A percentile compares a stretch with the other conserved stretches of the same genome.
These are phyloP conservation scores for Eledona agricola DNA, from an alignment of 2,888 invertebrate species.

Conservation along the genomic window DNA sequence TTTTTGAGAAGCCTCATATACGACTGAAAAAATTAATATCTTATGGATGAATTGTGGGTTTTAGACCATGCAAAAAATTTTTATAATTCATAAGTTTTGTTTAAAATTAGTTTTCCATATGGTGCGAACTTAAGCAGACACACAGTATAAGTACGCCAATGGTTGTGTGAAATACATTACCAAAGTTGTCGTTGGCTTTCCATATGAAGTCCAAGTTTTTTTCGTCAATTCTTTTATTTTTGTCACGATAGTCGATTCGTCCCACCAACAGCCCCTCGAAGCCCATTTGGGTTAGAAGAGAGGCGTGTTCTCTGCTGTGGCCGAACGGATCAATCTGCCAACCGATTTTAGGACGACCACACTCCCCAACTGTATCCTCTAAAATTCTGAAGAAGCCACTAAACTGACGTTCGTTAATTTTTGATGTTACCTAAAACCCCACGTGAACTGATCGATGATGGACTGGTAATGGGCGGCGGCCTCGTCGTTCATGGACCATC, in stretches of 20 bases:
- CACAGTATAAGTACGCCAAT: too few relatives aligned
- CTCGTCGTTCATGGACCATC: slow-evolving; percentile 71
- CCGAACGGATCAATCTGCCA: slow-evolving; percentile 88
- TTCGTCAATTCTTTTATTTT: slow-evolving; percentile 64
- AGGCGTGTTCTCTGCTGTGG: slow-evolving; percentile 84
- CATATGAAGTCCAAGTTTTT: slow-evolving; percentile 82
- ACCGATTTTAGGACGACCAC: slow-evolving; percentile 74
- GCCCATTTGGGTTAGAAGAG: slow-evolving; percentile 79
- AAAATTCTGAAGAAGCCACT: slow-evolving; percentile 41
- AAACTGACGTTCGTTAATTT: too few relatives aligned
- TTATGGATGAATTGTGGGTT: too few relatives aligned
- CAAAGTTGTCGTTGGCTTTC: slow-evolving; percentile 73
- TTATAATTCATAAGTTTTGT: too few relatives aligned
- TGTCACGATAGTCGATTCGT: slow-evolving; percentile 84
- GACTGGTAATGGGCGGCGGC: slow-evolving; percentile 75
- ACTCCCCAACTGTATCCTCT: slow-evolving; percentile 72
- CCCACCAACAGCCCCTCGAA: slow-evolving; percentile 86
- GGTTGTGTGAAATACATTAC: too few relatives aligned
- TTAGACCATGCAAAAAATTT: too few relatives aligned
- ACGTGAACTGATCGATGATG: slow-evolving; percentile 74
- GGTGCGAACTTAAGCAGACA: too few relatives aligned
- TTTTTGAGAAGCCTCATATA: too few relatives aligned
- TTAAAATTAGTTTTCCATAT: too few relatives aligned
- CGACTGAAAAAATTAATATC: too few relatives aligned
- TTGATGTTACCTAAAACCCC: slow-evolving; percentile 18